Conservation (phyloP, 2,797 vertebrate genomes). For the Odontamblyopus lacepedii region DNA sequence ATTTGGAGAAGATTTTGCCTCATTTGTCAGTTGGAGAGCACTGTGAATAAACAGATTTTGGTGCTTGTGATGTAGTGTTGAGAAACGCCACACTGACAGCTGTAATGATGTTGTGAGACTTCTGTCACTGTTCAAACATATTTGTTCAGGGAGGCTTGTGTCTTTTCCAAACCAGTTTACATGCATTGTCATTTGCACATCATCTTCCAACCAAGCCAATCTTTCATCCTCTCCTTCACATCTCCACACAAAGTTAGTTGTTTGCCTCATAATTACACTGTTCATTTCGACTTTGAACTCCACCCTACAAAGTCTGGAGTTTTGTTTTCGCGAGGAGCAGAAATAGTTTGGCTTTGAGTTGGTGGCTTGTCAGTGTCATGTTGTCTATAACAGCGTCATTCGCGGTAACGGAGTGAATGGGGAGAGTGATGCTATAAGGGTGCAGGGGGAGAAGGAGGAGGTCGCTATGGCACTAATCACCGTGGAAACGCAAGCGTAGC, state of each 20-base stretch:
- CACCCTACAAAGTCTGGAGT: constrained; percentile 66
- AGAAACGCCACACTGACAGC: constrained; percentile 70
- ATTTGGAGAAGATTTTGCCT: constrained; percentile 35
- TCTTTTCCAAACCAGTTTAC: constrained; percentile 16
- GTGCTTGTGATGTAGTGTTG: constrained; percentile 67
- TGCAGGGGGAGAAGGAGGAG: constrained; percentile 26
- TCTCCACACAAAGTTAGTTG: constrained; percentile 47
- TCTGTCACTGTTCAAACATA: constrained; percentile 72
- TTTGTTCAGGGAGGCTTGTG: constrained; percentile 46
- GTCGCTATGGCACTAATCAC: constrained; percentile 41
- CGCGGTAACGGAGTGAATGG: constrained; percentile 1
- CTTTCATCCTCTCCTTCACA: constrained; percentile 66
- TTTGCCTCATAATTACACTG: constrained; percentile 70
- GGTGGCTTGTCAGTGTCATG: constrained; percentile 55
- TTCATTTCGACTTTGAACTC: constrained; percentile 69
- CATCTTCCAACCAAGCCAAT: constrained; percentile 53
- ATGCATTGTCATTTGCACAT: constrained; percentile 59
- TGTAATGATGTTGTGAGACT: constrained; percentile 69
- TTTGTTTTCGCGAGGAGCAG: constrained; percentile 63
- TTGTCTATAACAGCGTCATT: constrained; percentile 14
- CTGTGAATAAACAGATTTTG: constrained; percentile 37
- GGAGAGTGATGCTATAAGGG: constrained; percentile 1
- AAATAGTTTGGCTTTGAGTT: constrained; percentile 72
- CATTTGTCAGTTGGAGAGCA: constrained; percentile 43
- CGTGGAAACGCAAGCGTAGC: constrained; percentile 26